phyloP scores from a whole-genome alignment of 2,113 vertebrate genomes.

The Papio anubis region DNA sequence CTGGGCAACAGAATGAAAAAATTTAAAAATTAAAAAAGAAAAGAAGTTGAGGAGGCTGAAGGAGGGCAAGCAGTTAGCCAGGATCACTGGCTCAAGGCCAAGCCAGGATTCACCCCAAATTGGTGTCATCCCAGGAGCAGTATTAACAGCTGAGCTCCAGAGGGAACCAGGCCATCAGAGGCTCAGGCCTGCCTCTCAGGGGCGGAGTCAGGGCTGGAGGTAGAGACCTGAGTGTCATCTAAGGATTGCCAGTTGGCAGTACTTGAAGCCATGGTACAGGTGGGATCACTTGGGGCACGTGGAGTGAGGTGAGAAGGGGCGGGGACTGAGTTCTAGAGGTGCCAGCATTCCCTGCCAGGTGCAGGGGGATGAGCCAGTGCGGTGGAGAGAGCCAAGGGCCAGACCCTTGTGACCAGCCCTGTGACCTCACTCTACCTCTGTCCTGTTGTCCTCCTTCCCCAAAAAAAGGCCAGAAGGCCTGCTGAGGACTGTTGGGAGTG shows the following conservation, averaged over 20 bases:
- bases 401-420: background rate
- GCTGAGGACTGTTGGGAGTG: background rate
- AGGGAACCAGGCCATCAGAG: background rate
- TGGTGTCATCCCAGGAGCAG: background rate
- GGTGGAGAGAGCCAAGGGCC: background rate
- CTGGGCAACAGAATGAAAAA: too few relatives aligned
- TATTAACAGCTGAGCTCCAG: background rate
- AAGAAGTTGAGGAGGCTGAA: background rate
- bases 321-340: background rate
- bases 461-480: background rate
- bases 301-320: background rate
- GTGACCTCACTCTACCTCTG: background rate
- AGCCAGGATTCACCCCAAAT: background rate
- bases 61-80: background rate
- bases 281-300: too few relatives aligned
- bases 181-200: background rate
- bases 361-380: background rate
- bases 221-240: background rate
- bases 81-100: background rate
- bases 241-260: background rate
- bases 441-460: background rate
- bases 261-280: background rate
- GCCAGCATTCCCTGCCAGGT: accelerated
- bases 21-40: too few relatives aligned
- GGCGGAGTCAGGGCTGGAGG: background rate